Evolutionary conservation across 2,888 invertebrate species (phyloP).

Genomic region (Zaprionus obscuricornis): DNA sequence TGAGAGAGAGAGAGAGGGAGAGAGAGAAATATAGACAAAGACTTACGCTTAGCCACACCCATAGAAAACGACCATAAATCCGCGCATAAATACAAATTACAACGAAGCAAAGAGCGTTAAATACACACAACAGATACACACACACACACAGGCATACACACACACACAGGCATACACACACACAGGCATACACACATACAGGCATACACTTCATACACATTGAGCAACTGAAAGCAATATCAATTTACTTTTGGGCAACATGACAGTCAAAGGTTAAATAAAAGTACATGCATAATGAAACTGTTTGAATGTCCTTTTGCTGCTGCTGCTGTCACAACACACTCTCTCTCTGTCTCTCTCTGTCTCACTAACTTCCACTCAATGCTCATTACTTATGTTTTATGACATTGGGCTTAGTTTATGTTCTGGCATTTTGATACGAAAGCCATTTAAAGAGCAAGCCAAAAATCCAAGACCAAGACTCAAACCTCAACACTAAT

Average conservation of each 20-base stretch:
- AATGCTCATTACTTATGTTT: slow-evolving; percentile 70
- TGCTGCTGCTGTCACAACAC: not conserved
- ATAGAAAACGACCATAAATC: slow-evolving; percentile 56
- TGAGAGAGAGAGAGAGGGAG: too few relatives aligned
- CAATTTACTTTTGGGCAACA: slow-evolving; percentile 59
- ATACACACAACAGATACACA: slow-evolving; percentile 12
- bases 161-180: not conserved
- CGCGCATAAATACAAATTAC: slow-evolving; percentile 75
- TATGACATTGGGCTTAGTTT: slow-evolving; percentile 63
- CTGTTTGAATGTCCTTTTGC: slow-evolving; percentile 31
- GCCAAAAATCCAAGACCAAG: not conserved
- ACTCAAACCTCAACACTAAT: slow-evolving; percentile 40
- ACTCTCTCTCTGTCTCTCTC: too few relatives aligned
- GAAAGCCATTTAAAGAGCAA: slow-evolving; percentile 36
- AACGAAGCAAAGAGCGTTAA: slow-evolving; percentile 28
- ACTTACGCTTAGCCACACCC: slow-evolving; percentile 6
- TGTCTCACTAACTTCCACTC: too few relatives aligned
- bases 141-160: slow-evolving; percentile 1
- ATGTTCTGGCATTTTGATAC: slow-evolving; percentile 47
- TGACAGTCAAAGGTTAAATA: slow-evolving; percentile 70
- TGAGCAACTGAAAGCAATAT: slow-evolving; percentile 44
- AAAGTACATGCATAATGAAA: slow-evolving; percentile 69
- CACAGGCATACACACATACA: not conserved
- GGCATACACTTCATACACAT: not conserved
- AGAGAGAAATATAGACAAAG: not conserved